phyloP scores from a whole-genome alignment of 2,797 vertebrate genomes.

The Myiothlypis coronata region DNA sequence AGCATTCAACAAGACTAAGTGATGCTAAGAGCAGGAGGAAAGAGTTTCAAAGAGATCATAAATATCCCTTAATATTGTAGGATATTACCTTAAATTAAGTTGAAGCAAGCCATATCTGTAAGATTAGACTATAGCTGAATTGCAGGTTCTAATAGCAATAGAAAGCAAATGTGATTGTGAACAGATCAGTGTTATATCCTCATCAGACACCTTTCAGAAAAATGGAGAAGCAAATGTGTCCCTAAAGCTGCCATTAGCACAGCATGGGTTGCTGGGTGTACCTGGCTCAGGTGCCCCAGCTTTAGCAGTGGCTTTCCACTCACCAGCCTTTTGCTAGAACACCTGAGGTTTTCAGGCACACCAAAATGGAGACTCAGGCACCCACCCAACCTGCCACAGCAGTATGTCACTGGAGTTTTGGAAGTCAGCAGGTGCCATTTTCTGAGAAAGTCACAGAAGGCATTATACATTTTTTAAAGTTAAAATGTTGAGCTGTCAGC shows the following conservation, averaged over 20 bases:
- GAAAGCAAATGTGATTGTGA: background rate
- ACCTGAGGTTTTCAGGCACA: background rate
- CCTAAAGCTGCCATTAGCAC: background rate
- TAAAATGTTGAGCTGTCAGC: background rate
- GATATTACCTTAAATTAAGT: conserved; percentile 28
- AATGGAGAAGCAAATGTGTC: background rate
- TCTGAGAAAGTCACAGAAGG: background rate
- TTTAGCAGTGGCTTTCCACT: background rate
- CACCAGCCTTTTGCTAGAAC: background rate
- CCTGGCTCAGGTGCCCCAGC: background rate
- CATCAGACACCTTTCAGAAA: background rate
- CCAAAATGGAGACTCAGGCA: rapidly evolving
- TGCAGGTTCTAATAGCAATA: background rate
- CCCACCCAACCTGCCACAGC: background rate
- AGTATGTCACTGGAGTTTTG: background rate
- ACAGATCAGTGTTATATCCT: background rate
- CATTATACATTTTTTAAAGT: background rate
- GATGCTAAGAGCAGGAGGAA: background rate
- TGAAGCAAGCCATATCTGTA: background rate
- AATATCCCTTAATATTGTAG: background rate
- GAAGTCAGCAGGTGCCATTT: background rate
- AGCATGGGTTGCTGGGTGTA: background rate
- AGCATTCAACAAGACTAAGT: background rate
- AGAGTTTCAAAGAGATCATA: conserved; percentile 13
- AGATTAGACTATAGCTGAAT: background rate